Conservation (phyloP, 2,888 invertebrate genomes). For the Ornithoptera priamus region DNA sequence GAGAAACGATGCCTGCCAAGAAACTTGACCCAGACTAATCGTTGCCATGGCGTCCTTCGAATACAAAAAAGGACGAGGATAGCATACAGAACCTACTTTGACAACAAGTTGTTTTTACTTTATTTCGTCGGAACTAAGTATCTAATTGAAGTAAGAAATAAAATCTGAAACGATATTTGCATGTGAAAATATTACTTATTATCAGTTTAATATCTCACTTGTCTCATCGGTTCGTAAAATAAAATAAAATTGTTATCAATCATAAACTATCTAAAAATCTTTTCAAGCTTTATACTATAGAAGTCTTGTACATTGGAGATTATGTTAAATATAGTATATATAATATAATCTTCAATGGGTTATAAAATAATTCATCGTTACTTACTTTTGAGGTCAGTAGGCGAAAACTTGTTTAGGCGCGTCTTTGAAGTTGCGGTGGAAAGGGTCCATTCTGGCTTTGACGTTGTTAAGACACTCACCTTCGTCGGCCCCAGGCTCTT, state of each 20-base stretch:
- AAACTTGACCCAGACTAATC: constrained; percentile 24
- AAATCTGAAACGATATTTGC: too few relatives aligned
- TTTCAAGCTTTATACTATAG: too few relatives aligned
- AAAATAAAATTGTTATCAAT: too few relatives aligned
- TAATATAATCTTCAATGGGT: neutral
- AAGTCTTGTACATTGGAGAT: too few relatives aligned
- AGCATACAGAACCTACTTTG: neutral
- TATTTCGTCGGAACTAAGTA: too few relatives aligned
- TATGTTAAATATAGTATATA: too few relatives aligned
- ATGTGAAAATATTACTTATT: too few relatives aligned
- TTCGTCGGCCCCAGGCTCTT: neutral
- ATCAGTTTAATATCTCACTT: too few relatives aligned
- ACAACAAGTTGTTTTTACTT: neutral
- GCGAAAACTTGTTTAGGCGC: constrained; percentile 12
- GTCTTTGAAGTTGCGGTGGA: constrained; percentile 18
- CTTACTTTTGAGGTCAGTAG: constrained; percentile 10
- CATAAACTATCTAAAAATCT: too few relatives aligned
- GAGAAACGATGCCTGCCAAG: constrained; percentile 26
- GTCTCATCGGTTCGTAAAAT: too few relatives aligned
- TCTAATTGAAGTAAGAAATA: too few relatives aligned
- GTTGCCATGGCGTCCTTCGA: constrained; percentile 17
- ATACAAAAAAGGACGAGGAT: neutral
- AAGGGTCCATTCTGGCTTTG: constrained; percentile 13
- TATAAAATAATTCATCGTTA: constrained; percentile 7
- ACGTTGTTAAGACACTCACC: constrained; percentile 10